Percentiles rank a stretch among this genome's conserved stretches.
Conservation (phyloP, 2,113 vertebrate genomes). For the Phalacrocorax brasilianus region DNA sequence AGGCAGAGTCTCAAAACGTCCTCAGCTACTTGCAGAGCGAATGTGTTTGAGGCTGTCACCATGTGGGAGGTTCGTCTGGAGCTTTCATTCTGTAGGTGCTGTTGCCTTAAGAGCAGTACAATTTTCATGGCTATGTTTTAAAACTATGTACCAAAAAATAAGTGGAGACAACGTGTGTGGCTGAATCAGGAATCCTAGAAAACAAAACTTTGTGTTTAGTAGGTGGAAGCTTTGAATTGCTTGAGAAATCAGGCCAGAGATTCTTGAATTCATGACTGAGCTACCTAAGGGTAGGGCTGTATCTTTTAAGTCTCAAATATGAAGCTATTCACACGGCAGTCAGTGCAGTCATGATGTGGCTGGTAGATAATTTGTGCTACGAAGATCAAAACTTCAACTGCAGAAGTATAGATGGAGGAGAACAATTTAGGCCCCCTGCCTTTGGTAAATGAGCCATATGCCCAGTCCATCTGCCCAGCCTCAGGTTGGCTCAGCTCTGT, state of each 20-base stretch:
- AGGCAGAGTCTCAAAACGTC: neutral
- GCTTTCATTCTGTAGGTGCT: neutral
- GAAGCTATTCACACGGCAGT: neutral
- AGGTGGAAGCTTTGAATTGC: neutral
- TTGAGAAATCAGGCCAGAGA: neutral
- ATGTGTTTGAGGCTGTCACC: neutral
- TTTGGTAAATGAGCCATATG: constrained; percentile 2
- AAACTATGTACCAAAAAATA: neutral
- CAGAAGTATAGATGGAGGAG: neutral
- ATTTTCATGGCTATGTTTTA: neutral
- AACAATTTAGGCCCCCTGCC: neutral
- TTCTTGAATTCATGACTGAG: neutral
- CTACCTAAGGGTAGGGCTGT: neutral
- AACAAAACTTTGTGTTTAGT: neutral
- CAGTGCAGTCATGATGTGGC: neutral
- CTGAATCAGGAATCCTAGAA: neutral
- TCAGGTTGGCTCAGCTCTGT: neutral
- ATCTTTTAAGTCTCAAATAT: neutral
- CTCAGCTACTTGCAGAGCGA: neutral
- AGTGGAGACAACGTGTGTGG: neutral
- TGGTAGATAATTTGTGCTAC: neutral
- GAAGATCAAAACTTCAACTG: neutral
- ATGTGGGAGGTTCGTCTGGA: neutral
- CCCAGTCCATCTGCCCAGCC: neutral
- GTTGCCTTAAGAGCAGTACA: neutral